These are phyloP conservation scores for Drosophila takahashii DNA, from an alignment of 1,140 invertebrate genomes.

Conservation along the genomic window DNA sequence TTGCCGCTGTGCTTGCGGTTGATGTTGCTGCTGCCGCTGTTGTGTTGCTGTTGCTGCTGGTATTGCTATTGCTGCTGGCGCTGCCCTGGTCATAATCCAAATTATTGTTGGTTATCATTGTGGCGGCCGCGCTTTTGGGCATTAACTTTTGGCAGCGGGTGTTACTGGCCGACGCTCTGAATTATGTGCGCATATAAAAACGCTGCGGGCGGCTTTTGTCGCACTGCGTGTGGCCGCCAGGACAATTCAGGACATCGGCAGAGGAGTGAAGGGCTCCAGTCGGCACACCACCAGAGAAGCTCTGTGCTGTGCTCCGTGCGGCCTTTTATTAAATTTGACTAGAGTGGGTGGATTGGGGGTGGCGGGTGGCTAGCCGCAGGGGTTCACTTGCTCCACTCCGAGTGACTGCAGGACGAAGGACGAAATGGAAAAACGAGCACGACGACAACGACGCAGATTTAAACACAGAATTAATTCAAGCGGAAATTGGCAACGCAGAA, in stretches of 20 bases:
- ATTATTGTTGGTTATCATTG: conserved; percentile 84
- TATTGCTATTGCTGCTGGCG: conserved; percentile 19
- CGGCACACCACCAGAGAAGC: conserved; percentile 26
- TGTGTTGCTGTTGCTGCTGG: conserved; percentile 20
- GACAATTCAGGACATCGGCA: conserved; percentile 53
- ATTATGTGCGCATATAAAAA: conserved; percentile 81
- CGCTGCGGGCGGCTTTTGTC: conserved; percentile 81
- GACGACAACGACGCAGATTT: conserved; percentile 60
- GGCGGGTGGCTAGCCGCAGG: conserved; percentile 56
- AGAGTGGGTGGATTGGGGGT: conserved; percentile 27
- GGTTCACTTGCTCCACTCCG: conserved; percentile 65
- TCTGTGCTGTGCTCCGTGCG: not conserved
- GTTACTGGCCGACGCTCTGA: conserved; percentile 60
- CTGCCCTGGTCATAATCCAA: conserved; percentile 80
- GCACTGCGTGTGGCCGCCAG: conserved; percentile 68
- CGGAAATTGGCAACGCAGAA: conserved; percentile 71
- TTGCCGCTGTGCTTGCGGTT: conserved; percentile 19
- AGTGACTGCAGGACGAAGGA: conserved; percentile 55
- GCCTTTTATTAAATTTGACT: conserved; percentile 74
- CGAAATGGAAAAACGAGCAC: not conserved
- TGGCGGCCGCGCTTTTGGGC: conserved; percentile 64
- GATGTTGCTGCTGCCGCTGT: conserved; percentile 12
- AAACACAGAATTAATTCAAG: conserved; percentile 81
- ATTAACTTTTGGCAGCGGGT: conserved; percentile 76
- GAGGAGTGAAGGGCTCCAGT: conserved; percentile 10